Base-by-base conservation (phyloP, 2,113 vertebrate genomes). In the Melanostigma gelatinosum region DNA sequence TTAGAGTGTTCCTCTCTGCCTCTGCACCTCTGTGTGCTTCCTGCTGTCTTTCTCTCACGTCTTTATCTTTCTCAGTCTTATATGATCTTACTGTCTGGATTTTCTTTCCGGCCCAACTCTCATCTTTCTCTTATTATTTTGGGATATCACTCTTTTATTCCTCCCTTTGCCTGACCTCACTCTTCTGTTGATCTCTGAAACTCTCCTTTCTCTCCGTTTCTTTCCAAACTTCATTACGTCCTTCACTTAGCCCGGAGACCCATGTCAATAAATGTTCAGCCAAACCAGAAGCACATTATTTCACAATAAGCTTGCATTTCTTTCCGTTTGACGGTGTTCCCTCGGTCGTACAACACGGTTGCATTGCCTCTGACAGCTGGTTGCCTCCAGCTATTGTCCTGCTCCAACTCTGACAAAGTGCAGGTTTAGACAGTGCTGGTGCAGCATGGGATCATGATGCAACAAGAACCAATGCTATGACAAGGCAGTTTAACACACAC, bases 351-450 rank as follows among this genome's bases (percentile, higher is more conserved):
- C 69, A 80, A 32, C 65, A 62, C 13, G 62, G 32, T 66, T 78
- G 83, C 54, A 85, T 85, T 79, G 65, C 85, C 55, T 80, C 52
- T 83, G 89, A 88, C 85, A 88, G 87, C 74, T 65, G 75, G 52
- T 73, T 73, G 77, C 87, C 87, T 88, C 63, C 74, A 72, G 89
- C 87, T 85, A 76, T 85, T 85, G 82, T 81, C 65, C 34, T 58
- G 73, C 72, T 75, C 75, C 84, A 73, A 29, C 61, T 80, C 66
- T 80, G 72, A 82, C 69, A 84, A 27, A 72, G 52, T 73, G 80
- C 74, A 70, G 63, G 68, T 71, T 74, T 27, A 71, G 29, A 78
- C 50, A 42, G 67, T 55, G 63, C n/a, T 50, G 46, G 16, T 60
- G 54, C 75, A 84, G 50, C 72, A 15, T 18, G 12, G 60, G 36